Conservation (phyloP, 2,113 vertebrate species). For the Otocyon megalotis region DNA sequence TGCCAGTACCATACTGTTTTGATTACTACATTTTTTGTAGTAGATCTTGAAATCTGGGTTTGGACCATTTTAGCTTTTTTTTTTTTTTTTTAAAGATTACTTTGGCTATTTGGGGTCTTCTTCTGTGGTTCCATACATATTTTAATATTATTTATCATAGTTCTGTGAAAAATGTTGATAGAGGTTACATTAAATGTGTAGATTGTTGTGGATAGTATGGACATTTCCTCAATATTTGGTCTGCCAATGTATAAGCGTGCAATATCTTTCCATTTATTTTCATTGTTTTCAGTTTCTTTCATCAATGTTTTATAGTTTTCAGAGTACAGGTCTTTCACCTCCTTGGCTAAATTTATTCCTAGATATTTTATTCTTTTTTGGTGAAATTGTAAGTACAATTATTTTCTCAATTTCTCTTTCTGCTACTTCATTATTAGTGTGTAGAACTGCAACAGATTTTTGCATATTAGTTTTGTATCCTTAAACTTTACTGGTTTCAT, state of each 20-base stretch:
- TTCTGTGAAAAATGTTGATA: background rate
- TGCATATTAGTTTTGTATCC: background rate
- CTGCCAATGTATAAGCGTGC: background rate
- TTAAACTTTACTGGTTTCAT: background rate
- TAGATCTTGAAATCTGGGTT: background rate
- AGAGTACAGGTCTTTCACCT: background rate
- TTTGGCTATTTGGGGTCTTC: background rate
- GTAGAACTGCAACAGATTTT: background rate
- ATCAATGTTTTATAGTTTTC: background rate
- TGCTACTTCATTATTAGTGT: background rate
- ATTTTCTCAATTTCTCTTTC: background rate
- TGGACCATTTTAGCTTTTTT: background rate
- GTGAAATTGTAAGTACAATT: background rate
- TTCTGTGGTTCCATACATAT: background rate
- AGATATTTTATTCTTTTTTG: background rate
- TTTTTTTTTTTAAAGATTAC: background rate
- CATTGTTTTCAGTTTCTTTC: background rate
- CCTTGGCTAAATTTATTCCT: background rate
- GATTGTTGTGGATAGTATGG: background rate
- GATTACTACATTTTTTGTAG: background rate
- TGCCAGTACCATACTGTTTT: background rate
- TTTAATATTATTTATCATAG: background rate
- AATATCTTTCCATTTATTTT: background rate
- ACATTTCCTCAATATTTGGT: background rate
- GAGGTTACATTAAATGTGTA: background rate